phyloP scores from a whole-genome alignment of 2,888 invertebrate genomes.

The Tetheella fluctuosa region DNA sequence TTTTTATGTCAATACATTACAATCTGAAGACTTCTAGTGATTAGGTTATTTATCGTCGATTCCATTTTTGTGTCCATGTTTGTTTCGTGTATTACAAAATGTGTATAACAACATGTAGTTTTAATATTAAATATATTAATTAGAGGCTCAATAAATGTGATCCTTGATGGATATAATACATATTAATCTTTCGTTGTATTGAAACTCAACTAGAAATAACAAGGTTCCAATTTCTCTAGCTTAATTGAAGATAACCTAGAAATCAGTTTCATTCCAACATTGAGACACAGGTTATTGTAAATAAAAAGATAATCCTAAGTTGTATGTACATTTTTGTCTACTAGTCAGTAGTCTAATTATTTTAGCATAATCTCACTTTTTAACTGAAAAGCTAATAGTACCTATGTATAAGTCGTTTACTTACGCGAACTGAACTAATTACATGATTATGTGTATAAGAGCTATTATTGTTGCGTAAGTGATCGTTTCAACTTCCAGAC shows the following conservation, averaged over 20 bases:
- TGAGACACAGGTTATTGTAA: conserved; percentile 1
- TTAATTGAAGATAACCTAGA: neutral
- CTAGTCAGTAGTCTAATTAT: conserved; percentile 72
- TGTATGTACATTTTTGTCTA: conserved; percentile 62
- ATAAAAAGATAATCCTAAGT: conserved; percentile 36
- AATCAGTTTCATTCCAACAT: conserved; percentile 5
- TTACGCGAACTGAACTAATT: neutral
- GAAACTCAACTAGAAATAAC: neutral
- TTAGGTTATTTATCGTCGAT: conserved; percentile 2
- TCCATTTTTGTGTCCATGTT: neutral
- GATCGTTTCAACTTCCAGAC: conserved; percentile 14
- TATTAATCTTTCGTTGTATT: neutral
- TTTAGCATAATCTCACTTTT: conserved; percentile 42
- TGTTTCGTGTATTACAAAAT: neutral
- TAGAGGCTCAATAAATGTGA: conserved; percentile 4
- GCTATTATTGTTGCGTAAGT: neutral
- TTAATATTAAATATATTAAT: neutral
- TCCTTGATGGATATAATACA: neutral
- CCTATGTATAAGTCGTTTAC: conserved; percentile 19
- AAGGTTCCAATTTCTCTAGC: neutral
- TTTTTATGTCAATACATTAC: conserved; percentile 7
- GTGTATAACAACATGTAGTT: neutral
- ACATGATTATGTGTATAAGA: neutral
- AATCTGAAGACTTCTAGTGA: conserved; percentile 4
- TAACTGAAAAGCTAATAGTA: conserved; percentile 20